A percentile compares a stretch with the other conserved stretches of the same genome.
These are phyloP conservation scores for Chymomyza costata DNA, from an alignment of 1,140 invertebrate species.

Conservation along the genomic window DNA sequence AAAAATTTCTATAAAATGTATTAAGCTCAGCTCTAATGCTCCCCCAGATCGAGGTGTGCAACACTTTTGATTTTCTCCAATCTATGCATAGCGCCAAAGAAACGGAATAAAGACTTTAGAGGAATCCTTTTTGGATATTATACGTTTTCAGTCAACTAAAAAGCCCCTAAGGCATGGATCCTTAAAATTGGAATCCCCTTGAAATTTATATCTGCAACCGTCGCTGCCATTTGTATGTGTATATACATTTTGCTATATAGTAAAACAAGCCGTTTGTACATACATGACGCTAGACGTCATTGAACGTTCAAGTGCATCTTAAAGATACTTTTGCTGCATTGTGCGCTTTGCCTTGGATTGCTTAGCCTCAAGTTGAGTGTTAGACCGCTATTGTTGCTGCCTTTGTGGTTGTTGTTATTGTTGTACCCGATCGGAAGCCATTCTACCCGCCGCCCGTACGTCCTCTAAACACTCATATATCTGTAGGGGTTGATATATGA, in stretches of 20 bases:
- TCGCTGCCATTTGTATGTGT: conserved; percentile 6
- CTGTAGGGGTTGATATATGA: conserved; percentile 61
- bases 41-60: no score
- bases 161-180: no score
- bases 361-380: conserved; percentile 45
- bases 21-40: no score
- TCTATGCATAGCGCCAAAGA: no score
- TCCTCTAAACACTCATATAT: conserved; percentile 9
- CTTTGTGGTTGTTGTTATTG: conserved; percentile 51
- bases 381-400: conserved; percentile 7
- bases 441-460: background rate
- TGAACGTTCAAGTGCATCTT: conserved; percentile 69
- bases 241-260: background rate
- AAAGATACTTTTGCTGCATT: conserved; percentile 62
- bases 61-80: no score
- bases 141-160: no score
- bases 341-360: conserved; percentile 24
- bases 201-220: conserved; percentile 15
- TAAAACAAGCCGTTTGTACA: conserved; percentile 33
- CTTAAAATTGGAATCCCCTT: no score
- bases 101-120: no score
- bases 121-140: no score
- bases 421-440: conserved; percentile 1
- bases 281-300: conserved; percentile 38
- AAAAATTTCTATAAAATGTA: conserved; percentile 22